Conservation (phyloP, 2,888 invertebrate genomes). For the Diadegma fenestrale region DNA sequence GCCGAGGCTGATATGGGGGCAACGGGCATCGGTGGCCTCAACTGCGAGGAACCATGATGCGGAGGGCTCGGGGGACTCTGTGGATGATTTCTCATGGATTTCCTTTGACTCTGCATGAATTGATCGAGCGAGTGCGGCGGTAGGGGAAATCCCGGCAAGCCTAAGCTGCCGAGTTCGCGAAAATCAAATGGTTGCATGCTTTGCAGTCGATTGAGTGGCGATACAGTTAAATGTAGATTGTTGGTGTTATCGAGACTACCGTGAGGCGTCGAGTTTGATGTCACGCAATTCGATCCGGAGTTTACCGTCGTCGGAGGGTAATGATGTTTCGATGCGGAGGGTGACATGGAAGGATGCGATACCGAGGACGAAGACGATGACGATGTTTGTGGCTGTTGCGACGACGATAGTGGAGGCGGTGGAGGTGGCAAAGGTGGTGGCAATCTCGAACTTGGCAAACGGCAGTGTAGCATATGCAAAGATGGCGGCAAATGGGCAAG, state of each 20-base stretch:
- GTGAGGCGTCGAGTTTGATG: constrained; percentile 87
- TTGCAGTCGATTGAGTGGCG: constrained; percentile 95
- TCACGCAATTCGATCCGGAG: constrained; percentile 78
- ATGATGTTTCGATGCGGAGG: constrained; percentile 85
- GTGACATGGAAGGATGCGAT: constrained; percentile 85
- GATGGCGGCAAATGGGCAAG: constrained; percentile 84
- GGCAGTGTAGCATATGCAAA: constrained; percentile 82
- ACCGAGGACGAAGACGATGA: constrained; percentile 84
- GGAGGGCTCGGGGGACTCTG: constrained; percentile 83
- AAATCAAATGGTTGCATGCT: constrained; percentile 98
- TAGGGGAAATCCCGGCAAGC: constrained; percentile 86
- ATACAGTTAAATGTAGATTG: constrained; percentile 85
- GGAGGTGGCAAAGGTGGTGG: constrained; percentile 83
- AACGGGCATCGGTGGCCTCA: constrained; percentile 80
- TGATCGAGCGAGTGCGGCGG: constrained; percentile 75
- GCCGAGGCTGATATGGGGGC: constrained; percentile 81
- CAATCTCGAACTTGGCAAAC: constrained; percentile 84
- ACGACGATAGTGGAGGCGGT: constrained; percentile 79
- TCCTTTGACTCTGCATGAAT: constrained; percentile 75
- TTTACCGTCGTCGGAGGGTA: constrained; percentile 79
- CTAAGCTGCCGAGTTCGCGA: constrained; percentile 90
- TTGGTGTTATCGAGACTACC: constrained; percentile 85
- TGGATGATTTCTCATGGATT: constrained; percentile 76
- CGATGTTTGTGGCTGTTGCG: constrained; percentile 79
- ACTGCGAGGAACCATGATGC: constrained; percentile 76